Evolutionary conservation across 2,888 invertebrate species (phyloP).

Genomic region (Helicoverpa assulta): DNA sequence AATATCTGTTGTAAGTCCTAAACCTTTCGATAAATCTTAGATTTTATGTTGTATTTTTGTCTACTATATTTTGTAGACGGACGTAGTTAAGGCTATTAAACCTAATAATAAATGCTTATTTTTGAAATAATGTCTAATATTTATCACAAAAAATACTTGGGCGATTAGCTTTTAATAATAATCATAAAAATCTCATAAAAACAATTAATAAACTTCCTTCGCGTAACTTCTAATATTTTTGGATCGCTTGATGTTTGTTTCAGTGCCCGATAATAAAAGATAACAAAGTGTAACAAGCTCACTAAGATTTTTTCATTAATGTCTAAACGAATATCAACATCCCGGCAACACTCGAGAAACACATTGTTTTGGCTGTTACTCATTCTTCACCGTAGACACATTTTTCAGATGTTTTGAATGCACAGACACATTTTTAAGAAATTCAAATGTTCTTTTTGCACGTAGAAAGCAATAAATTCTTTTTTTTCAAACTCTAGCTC

Average conservation of each 20-base stretch:
- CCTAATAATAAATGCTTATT: constrained; percentile 41
- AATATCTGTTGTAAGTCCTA: constrained; percentile 35
- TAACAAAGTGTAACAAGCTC: constrained; percentile 10
- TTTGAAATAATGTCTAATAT: constrained; percentile 37
- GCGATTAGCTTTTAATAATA: constrained; percentile 16
- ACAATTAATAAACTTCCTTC: constrained; percentile 20
- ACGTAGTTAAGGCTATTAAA: constrained; percentile 43
- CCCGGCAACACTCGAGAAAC: constrained; percentile 35
- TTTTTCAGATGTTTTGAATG: constrained; percentile 46
- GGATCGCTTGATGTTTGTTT: constrained; percentile 15
- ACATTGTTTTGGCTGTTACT: constrained; percentile 47
- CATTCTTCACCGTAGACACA: constrained; percentile 40
- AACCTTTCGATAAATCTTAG: constrained; percentile 45
- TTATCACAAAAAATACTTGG: constrained; percentile 40
- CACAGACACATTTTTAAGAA: constrained; percentile 50
- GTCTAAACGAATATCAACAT: constrained; percentile 45
- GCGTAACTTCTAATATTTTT: background rate
- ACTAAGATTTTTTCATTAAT: constrained; percentile 38
- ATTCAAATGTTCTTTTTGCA: constrained; percentile 37
- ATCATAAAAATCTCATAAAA: constrained; percentile 19
- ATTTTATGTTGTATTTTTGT: constrained; percentile 41
- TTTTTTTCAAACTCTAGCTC: constrained; percentile 14
- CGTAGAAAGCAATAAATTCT: constrained; percentile 35
- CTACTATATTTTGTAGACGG: constrained; percentile 27
- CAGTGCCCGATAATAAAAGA: constrained; percentile 17